Base-by-base conservation (phyloP, 2,888 invertebrate species). In the Amphipoea lucens region DNA sequence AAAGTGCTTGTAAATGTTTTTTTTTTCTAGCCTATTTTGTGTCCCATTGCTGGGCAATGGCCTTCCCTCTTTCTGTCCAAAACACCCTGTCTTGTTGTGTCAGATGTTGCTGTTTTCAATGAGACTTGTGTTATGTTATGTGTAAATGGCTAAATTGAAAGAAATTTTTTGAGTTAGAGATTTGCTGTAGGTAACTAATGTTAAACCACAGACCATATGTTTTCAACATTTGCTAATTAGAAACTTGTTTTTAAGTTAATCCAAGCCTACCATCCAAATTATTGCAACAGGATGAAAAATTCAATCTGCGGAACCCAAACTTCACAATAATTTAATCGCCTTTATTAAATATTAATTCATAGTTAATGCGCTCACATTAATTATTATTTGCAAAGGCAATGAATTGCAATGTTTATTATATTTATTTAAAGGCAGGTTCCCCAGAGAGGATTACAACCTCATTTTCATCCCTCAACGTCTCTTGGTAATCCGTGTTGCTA, bases 381-480 rank as follows among this genome's bases (percentile, higher is more conserved):
- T 68, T 65, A 20, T 45, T 62, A 7, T 9, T 1, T n/a, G 42
- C 23, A 62, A 62, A 67, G 75, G 40, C 42, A 81, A 74, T 85
- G 17, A 36, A 51, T 68, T 69, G 76, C 60, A 73, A 45, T 69
- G 36, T 67, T 57, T 57, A 51, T 42, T 81, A 45, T 80, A 73
- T 84, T 69, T 29, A 74, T 74, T 62, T 54, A 85, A 65, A 77
- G 5, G 12, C 66, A 54, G 7, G n/a, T 66, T 54, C 63, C 40
- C 54, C n/a, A 54, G 65, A 2, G 82, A 67, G 74, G 82, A 68
- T 77, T 82, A 83, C 66, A 40, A 76, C 42, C 81, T 83, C 82
- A 74, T 82, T 86, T 86, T 86, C 84, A 90, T 87, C 80, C 76
- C 82, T 88, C 88, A 88, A 77, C 74, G 85, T 84, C 88, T 79